Conservation (phyloP, 2,797 vertebrate species). For the Macroramphosus scolopax region DNA sequence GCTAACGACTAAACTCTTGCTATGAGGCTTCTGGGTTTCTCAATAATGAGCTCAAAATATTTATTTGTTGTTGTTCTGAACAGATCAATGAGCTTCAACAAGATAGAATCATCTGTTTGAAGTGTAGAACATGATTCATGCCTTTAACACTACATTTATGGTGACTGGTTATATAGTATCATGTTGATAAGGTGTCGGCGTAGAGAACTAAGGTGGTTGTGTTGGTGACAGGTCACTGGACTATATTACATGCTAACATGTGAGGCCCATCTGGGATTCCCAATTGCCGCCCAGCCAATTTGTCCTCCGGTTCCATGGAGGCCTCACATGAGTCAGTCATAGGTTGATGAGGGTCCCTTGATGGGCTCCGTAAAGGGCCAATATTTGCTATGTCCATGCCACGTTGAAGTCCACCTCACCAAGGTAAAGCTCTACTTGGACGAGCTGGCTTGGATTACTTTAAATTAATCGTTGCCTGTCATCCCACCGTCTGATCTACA, state of each 20-base stretch:
- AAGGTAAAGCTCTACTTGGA: no score
- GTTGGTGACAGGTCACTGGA: constrained; percentile 30
- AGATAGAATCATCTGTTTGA: background rate
- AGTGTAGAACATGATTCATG: background rate
- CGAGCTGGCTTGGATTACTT: no score
- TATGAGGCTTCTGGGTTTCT: constrained; percentile 10
- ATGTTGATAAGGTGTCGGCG: constrained; percentile 8
- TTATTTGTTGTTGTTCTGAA: constrained; percentile 4
- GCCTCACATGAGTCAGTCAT: no score
- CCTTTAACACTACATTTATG: constrained; percentile 25
- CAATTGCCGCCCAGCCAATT: constrained; percentile 15
- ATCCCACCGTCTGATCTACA: constrained; percentile 38
- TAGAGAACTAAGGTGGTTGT: constrained; percentile 1
- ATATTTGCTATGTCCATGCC: no score
- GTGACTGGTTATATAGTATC: constrained; percentile 29
- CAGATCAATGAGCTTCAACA: background rate
- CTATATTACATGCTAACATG: constrained; percentile 17
- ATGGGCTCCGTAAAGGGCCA: no score
- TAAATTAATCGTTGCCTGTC: constrained; percentile 38
- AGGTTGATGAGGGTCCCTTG: no score
- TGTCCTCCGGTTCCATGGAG: no score
- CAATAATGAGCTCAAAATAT: constrained; percentile 12
- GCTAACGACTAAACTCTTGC: constrained; percentile 1
- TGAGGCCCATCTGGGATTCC: no score
- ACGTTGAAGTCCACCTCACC: no score